Percentiles rank a stretch among this genome's conserved stretches.
Conservation (phyloP, 2,113 vertebrate genomes). For the Grallaria varia region DNA sequence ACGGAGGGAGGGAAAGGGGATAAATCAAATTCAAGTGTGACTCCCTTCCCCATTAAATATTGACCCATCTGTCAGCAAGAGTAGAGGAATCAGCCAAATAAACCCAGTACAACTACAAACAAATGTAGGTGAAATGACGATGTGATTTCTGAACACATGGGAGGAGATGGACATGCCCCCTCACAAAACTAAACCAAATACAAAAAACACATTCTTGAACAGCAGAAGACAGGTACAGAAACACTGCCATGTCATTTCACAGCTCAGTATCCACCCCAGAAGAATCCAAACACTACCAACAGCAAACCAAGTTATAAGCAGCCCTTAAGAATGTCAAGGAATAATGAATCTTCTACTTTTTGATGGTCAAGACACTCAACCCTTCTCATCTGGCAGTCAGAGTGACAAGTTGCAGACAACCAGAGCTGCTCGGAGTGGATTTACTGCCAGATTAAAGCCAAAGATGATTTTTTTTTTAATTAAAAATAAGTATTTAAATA, state of each 20-base stretch:
- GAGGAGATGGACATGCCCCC: neutral
- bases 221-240: neutral
- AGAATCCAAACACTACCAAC: neutral
- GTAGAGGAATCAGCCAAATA: neutral
- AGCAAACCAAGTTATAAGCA: neutral
- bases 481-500: neutral
- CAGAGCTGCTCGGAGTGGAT: neutral
- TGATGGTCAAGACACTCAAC: neutral
- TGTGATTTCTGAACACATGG: neutral
- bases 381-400: neutral
- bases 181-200: neutral
- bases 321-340: neutral
- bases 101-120: neutral
- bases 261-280: neutral
- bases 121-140: neutral
- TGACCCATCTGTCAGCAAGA: neutral
- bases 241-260: neutral
- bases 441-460: neutral
- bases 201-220: neutral
- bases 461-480: no score
- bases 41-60: neutral
- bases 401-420: neutral
- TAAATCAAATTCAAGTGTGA: neutral
- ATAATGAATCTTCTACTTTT: neutral
- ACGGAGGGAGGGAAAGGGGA: neutral